Evolutionary conservation across 1,140 invertebrate genomes (phyloP), one percentile per base, ranked within the genome.

Genomic region (Drosophila neocordata): DNA sequence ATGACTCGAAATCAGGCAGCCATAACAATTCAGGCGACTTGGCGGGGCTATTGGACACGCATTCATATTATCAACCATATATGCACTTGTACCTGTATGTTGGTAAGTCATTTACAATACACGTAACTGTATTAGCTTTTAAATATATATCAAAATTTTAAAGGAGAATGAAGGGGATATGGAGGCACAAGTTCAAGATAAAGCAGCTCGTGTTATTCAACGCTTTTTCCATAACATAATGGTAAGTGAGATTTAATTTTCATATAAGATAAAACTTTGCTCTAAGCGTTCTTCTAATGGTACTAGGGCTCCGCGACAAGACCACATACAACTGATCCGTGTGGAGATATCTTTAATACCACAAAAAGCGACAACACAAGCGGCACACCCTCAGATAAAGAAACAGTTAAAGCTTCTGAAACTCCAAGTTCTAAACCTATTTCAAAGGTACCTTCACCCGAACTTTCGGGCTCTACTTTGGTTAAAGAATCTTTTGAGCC

Each of bases 11-110:
- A 69, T 6, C 22, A 71, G 20, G 78, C 90, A 1, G 90, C 90
- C 3, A 74, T 64, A 9, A 70, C 34, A 18, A 91, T 91, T n/a
- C 90, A 91, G 69, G 67, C 89, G 0, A 73, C 73, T 1, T 91
- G 73, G 60, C 72, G 89, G 0, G 89, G 89, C 1, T 88, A 70
- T 11, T 56, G 66, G 11, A 79, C 84, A 5, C 82, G 89, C 9
- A 18, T 22, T 31, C 68, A 71, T 12, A 41, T 90, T 15, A 56
- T 66, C 0, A 52, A 56, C 8, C 72, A 88, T n/a, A 24, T 83
- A 0, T 88, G 83, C 41, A 38, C 72, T 0, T 88, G 83, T 44
- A 77, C 52, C 12, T 88, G 83, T 44, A 70, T 65, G 15, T 11
- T 37, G 62, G 80, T 84, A 59, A 38, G 13, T 52, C 20, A 0